Evolutionary conservation across 2,888 invertebrate genomes (phyloP).

Genomic region (Caenorhabditis panamensis): DNA sequence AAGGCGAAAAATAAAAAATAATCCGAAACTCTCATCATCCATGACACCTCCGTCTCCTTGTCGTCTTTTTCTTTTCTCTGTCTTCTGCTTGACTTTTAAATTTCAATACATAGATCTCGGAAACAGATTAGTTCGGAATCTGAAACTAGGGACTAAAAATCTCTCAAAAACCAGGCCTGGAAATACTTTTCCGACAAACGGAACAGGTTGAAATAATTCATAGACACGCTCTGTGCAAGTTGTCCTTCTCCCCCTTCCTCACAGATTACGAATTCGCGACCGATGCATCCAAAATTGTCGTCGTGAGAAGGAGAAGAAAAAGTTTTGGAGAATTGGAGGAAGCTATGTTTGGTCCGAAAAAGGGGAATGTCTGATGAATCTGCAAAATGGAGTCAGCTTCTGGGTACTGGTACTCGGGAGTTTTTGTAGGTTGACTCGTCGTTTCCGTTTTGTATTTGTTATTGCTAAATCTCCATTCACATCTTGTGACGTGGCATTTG

Average conservation of each 20-base stretch:
- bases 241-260: neutral
- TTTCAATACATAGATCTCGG: neutral
- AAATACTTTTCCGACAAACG: neutral
- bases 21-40: slow-evolving; percentile 30
- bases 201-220: slow-evolving; percentile 45
- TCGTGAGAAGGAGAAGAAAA: neutral
- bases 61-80: slow-evolving; percentile 2
- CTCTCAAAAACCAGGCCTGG: neutral
- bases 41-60: neutral
- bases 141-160: slow-evolving; percentile 28
- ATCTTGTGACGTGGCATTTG: slow-evolving; percentile 11
- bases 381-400: neutral
- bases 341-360: too few species aligned
- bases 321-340: neutral
- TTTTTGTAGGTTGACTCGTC: too few species aligned
- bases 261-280: neutral
- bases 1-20: neutral
- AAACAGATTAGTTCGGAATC: slow-evolving; percentile 8
- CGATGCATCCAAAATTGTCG: neutral
- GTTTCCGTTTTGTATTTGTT: neutral
- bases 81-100: slow-evolving; percentile 10
- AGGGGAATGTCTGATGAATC: too few species aligned
- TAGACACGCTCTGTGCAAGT: slow-evolving; percentile 44
- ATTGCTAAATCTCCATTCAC: neutral
- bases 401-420: too few species aligned